A percentile compares a stretch with the other conserved stretches of the same genome.
Evolutionary conservation across 2,113 vertebrate species (phyloP).

Genomic region (Anoplopoma fimbria): DNA sequence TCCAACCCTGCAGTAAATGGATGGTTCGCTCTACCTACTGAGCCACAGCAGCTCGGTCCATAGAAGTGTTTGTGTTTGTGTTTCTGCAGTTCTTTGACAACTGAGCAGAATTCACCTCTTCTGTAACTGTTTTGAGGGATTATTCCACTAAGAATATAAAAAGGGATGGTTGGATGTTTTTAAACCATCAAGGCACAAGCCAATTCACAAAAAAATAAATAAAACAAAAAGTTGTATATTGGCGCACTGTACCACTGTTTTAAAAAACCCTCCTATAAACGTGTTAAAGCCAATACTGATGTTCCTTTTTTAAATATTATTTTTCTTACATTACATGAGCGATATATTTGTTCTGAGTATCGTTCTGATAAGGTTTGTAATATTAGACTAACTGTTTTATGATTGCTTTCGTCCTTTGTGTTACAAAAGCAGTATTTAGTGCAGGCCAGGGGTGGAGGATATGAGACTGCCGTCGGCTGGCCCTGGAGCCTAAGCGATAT

Average conservation of each 20-base stretch:
- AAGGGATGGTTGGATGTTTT: background rate
- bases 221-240: background rate
- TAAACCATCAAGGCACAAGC: background rate
- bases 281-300: background rate
- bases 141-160: background rate
- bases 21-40: background rate
- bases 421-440: slow-evolving; percentile 41
- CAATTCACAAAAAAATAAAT: background rate
- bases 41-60: background rate
- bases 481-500: slow-evolving; percentile 64
- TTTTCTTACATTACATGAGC: background rate
- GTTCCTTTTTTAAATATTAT: no score
- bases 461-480: slow-evolving; percentile 30
- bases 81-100: slow-evolving; percentile 14
- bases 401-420: background rate
- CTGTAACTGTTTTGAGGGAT: slow-evolving; percentile 4
- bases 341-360: background rate
- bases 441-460: slow-evolving; percentile 41
- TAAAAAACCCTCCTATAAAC: background rate
- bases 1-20: background rate
- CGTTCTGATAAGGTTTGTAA: background rate
- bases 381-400: background rate
- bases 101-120: background rate
- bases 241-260: background rate
- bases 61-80: slow-evolving; percentile 14